Base-by-base conservation (phyloP, 2,888 invertebrate species). In the Pollenia labialis region DNA sequence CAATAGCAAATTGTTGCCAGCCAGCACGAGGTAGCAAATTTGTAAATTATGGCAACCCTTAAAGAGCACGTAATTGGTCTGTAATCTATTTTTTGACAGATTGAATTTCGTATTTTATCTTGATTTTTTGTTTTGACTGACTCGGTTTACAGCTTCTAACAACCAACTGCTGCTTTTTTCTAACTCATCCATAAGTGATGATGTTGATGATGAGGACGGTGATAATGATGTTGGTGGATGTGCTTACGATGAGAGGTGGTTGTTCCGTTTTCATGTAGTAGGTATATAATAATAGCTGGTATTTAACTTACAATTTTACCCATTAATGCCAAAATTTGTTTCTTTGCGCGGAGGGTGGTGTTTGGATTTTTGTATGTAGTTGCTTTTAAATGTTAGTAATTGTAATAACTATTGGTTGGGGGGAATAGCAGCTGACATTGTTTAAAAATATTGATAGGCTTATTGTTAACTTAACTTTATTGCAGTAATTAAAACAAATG, bases 21-120 rank as follows among this genome's bases (percentile, higher is more conserved):
- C 16, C 18, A 71, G 42, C 42, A 60, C 48, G n/a, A 68, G 60
- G 68, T 40, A 60, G 64, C 54, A 83, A 81, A 77, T 83, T 86
- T 23, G 68, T 77, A 79, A 75, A 88, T 83, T 85, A 85, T 88
- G 86, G 88, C 89, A 89, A 88, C 89, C 89, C 91, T 90, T 92
- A 92, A 92, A 91, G 91, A 91, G 91, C 91, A 91, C 91, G 91
- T 93, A 93, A 93, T 93, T 93, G 93, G 93, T 93, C 92, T 93
- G 92, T 93, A 93, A 93, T 93, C 93, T 93, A 92, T 92, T 93
- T 93, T 93, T 92, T 93, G 93, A 93, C 93, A 93, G 93, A 93
- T 93, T 93, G 93, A 93, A 93, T 93, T 93, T 93, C 92, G 91
- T 91, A 92, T 91, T 90, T 92, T 93, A 92, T 93, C 92, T 92